Evolutionary conservation across 2,888 invertebrate species (phyloP).

Genomic region (Eupithecia exiguata): DNA sequence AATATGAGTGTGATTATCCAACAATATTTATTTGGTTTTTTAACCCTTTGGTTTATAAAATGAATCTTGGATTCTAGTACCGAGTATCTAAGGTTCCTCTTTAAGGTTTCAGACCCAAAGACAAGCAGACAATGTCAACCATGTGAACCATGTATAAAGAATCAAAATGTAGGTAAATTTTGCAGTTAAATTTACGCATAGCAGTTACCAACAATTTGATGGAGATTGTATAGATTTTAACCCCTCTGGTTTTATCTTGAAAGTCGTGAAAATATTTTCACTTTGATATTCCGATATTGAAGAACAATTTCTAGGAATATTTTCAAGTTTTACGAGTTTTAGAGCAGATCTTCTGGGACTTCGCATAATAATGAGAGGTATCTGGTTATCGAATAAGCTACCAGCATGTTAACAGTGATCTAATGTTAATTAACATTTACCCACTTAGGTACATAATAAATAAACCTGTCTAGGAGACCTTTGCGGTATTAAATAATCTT

Average conservation of each 20-base stretch:
- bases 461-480: too few species aligned
- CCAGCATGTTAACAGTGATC: neutral
- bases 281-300: conserved; percentile 12
- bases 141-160: too few species aligned
- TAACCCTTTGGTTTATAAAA: too few species aligned
- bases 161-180: neutral
- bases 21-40: too few species aligned
- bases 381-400: neutral
- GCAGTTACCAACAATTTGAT: neutral
- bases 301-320: conserved; percentile 5
- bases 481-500: too few species aligned
- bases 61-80: too few species aligned
- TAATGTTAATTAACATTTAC: neutral
- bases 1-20: too few species aligned
- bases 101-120: too few species aligned
- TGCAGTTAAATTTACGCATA: neutral
- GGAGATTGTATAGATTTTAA: conserved; percentile 3
- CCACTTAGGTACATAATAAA: neutral
- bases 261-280: conserved; percentile 16
- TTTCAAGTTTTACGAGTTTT: conserved; percentile 4
- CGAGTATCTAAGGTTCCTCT: too few species aligned
- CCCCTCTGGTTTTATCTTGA: conserved; percentile 2
- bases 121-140: too few species aligned
- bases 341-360: neutral
- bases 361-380: neutral